Conservation (phyloP, 2,888 invertebrate species). For the Anthophora plumipes region DNA sequence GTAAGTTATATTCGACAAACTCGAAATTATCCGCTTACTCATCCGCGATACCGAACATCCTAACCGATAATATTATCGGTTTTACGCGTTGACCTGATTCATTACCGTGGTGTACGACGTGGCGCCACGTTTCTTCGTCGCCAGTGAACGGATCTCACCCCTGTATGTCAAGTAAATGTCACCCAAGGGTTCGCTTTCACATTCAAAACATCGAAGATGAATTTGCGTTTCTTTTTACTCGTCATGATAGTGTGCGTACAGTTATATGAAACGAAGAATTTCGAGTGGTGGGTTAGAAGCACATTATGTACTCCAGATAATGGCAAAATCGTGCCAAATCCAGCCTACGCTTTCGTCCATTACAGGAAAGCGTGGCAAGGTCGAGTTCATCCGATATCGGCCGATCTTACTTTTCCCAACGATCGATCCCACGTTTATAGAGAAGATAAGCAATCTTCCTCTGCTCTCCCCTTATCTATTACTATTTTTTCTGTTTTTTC, state of each 20-base stretch:
- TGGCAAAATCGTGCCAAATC: slow-evolving; percentile 43
- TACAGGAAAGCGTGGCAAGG: slow-evolving; percentile 57
- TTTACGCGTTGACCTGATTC: slow-evolving; percentile 25
- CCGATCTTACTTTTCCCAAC: slow-evolving; percentile 39
- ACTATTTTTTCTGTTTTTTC: neutral
- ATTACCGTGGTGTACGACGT: neutral
- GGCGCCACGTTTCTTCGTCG: neutral
- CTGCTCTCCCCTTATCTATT: neutral
- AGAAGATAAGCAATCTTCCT: neutral
- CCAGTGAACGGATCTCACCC: slow-evolving; percentile 23
- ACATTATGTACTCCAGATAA: slow-evolving; percentile 21
- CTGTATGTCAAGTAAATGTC: slow-evolving; percentile 54
- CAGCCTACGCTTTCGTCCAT: slow-evolving; percentile 39
- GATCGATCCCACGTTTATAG: slow-evolving; percentile 21
- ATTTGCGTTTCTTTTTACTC: too few species aligned
- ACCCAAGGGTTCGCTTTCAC: neutral
- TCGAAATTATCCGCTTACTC: neutral
- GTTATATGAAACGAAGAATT: too few species aligned
- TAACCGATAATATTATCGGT: neutral
- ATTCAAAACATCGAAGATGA: neutral
- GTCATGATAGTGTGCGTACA: too few species aligned
- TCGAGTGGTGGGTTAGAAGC: neutral
- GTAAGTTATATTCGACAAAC: slow-evolving; percentile 85
- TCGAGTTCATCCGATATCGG: slow-evolving; percentile 47
- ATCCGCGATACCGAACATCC: neutral